A percentile compares a stretch with the other conserved stretches of the same genome.
phyloP scores from a whole-genome alignment of 1,140 invertebrate genomes.

The Babylonia areolata region DNA sequence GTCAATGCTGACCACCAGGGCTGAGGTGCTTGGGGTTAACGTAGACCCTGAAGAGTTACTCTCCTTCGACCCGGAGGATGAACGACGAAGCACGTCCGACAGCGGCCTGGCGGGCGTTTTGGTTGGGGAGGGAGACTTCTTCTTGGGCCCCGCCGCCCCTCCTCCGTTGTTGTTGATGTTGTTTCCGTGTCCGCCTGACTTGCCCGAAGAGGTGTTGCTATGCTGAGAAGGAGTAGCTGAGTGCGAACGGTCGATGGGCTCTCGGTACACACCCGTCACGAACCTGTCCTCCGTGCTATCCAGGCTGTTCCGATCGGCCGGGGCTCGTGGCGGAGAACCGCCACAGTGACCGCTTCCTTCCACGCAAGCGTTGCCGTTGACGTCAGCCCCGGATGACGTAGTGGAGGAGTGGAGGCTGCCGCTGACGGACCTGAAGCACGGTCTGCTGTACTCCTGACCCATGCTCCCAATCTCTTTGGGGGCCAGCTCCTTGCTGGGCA shows the following conservation, averaged over 20 bases:
- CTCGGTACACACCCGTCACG: constrained; percentile 66
- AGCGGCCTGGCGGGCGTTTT: constrained; percentile 40
- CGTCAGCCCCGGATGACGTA: constrained; percentile 26
- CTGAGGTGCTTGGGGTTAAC: constrained; percentile 61
- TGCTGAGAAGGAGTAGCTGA: constrained; percentile 51
- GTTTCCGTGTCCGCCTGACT: constrained; percentile 29
- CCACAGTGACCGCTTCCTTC: constrained; percentile 41
- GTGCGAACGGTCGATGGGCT: constrained; percentile 59
- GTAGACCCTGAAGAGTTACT: constrained; percentile 67
- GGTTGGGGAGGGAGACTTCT: constrained; percentile 39
- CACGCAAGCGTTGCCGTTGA: constrained; percentile 17
- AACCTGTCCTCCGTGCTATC: constrained; percentile 58
- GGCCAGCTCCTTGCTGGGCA: constrained; percentile 50
- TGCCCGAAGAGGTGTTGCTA: constrained; percentile 49
- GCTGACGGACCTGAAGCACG: background rate
- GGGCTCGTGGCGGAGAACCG: constrained; percentile 46
- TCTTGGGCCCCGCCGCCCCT: background rate
- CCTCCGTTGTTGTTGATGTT: background rate
- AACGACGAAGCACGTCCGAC: constrained; percentile 47
- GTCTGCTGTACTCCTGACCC: constrained; percentile 28
- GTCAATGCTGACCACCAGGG: constrained; percentile 68
- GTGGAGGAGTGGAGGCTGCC: background rate
- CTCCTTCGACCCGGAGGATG: constrained; percentile 59
- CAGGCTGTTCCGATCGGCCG: background rate
- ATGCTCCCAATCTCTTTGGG: constrained; percentile 53